Evolutionary conservation across 2,888 invertebrate genomes (phyloP).

Genomic region (Melipona bicolor): DNA sequence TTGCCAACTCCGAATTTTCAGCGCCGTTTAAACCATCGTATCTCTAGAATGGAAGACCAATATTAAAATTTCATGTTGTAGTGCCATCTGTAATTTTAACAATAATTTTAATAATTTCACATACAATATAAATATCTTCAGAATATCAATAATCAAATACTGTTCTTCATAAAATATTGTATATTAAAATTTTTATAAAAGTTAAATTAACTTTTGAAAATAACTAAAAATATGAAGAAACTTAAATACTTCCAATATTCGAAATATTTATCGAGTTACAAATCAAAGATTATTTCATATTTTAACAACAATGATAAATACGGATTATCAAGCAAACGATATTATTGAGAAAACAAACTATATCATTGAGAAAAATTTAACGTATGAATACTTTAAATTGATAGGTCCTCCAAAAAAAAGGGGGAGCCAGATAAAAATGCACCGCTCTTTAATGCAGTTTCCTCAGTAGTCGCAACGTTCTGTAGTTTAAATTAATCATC

Average conservation of each 20-base stretch:
- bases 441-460: background rate
- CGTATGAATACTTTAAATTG: constrained; percentile 36
- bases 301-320: background rate
- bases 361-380: constrained; percentile 8
- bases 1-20: constrained; percentile 71
- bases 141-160: background rate
- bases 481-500: background rate
- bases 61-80: constrained; percentile 38
- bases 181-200: background rate
- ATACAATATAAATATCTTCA: background rate
- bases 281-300: background rate
- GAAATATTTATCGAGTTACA: background rate
- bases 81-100: constrained; percentile 41
- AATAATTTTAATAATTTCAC: background rate
- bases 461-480: background rate
- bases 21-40: constrained; percentile 45
- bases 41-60: constrained; percentile 44
- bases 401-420: constrained; percentile 3
- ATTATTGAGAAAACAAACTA: no score
- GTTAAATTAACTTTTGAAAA: background rate
- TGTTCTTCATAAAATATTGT: background rate
- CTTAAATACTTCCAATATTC: background rate
- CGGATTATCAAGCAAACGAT: background rate
- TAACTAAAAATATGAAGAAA: background rate
- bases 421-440: background rate